Base-by-base conservation (phyloP, 2,113 vertebrate genomes). In the Caloenas nicobarica region DNA sequence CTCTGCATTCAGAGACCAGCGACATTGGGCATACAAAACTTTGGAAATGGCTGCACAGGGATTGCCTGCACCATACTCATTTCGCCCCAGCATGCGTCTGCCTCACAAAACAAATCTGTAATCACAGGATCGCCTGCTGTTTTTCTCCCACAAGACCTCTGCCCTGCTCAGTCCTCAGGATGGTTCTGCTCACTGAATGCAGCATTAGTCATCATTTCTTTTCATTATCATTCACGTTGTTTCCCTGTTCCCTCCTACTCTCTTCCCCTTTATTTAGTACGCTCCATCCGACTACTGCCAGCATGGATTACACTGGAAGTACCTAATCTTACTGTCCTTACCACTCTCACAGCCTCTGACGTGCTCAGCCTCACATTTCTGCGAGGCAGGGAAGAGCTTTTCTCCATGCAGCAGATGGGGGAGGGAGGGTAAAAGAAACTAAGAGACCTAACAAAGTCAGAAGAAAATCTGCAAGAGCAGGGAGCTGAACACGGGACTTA, bases 161-260 rank as follows among this genome's bases (percentile, higher is more conserved):
- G 89, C 91, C 87, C 87, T 91, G 81, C 68, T 96, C 76, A 80
- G 89, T 95, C 84, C 89, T 91, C 78, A 51, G 84, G 79, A 94
- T 25, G 38, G 71, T 89, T 93, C 64, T 91, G 91, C 85, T 94
- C 69, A 53, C 64, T 86, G 66, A 91, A 81, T 78, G 76, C 90
- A 91, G 56, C 68, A 92, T 93, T 81, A 93, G 40, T 92, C 83
- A 93, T 78, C 1, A 71, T 68, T 95, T 93, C 71, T 96, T 93
- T 93, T 90, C 79, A 91, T 95, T 95, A 80, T 84, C 76, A 91
- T 94, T 91, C 95, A 91, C 8, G 56, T 60, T 91, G 91, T 34
- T 93, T 94, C 34, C 33, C 71, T 2, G 2, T 79, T 82, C 44
- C 91, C 93, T 93, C 86, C 89, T 81, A 42, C 88, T 91, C 69